Evolutionary conservation across 2,888 invertebrate genomes (phyloP), one percentile per base, ranked within the genome.

Genomic region (Phengaris arion): DNA sequence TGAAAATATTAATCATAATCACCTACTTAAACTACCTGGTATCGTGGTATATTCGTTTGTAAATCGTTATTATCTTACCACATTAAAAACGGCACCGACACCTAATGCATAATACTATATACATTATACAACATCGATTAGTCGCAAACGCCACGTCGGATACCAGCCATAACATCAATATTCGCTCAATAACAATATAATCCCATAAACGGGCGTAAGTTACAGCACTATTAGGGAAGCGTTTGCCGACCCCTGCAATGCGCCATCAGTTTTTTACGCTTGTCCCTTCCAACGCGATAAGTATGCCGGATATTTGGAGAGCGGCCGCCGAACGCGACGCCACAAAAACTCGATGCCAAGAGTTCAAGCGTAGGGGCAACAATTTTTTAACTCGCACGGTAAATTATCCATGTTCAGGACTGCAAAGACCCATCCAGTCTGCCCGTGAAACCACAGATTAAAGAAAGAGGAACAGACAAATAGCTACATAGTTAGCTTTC

Each of bases 221-320:
- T 64, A 64, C 64, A 64, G 64, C 64, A 64, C 64, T 12, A 64
- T 64, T 45, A 64, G 64, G 35, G 64, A 64, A 64, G 35, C 64
- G 64, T 35, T 64, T n/a, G 35, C 69, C 46, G 72, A 54, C 72
- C 72, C 70, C 70, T 54, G 72, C 72, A 72, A 52, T 72, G 72
- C 72, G 72, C 72, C 51, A 72, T 35, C 72, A 54, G 52, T 72
- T 72, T 72, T 64, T 72, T 72, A 52, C 52, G 72, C 54, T 54
- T 13, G 72, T 72, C 72, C 72, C 72, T 54, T 72, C 72, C 70
- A 13, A 52, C 52, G 72, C 54, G 72, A 72, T 72, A 72, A 54
- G 51, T 35, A 22, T 51, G n/a, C 51, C 51, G 70, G 70, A 70
- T 52, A 72, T 72, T 72, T 52, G 72, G 54, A 22, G 64, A 64